Conservation (phyloP, 2,797 vertebrate species). For the Sus cebifrons region DNA sequence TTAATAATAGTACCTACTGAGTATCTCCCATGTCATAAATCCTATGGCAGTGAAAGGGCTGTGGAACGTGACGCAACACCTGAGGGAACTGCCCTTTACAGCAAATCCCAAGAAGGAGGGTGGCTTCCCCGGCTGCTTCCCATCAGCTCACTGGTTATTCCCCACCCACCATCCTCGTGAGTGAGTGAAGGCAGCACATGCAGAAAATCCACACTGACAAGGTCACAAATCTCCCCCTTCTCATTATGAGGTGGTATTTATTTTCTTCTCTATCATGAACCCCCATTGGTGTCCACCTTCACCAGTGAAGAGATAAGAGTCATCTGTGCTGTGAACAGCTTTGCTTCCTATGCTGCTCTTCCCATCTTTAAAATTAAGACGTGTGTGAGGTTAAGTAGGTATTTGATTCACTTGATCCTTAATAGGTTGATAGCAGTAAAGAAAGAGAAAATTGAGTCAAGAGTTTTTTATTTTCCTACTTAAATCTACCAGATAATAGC, state of each 20-base stretch:
- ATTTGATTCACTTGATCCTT: not conserved
- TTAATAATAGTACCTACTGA: not conserved
- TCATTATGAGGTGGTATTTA: too few relatives aligned
- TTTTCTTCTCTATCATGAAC: not conserved
- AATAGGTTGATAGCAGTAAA: not conserved
- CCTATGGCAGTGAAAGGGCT: not conserved
- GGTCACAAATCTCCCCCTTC: too few relatives aligned
- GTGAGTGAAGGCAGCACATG: not conserved
- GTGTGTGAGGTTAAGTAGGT: not conserved
- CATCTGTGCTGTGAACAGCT: not conserved
- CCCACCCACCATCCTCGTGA: too few relatives aligned
- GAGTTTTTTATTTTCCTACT: not conserved
- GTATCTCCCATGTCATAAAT: not conserved
- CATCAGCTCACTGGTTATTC: not conserved
- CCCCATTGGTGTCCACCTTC: not conserved
- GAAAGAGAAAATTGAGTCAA: not conserved
- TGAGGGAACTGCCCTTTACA: too few relatives aligned
- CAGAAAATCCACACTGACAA: not conserved
- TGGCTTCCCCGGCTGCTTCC: not conserved
- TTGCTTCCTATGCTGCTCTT: not conserved
- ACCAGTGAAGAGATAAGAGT: not conserved
- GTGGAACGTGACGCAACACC: not conserved
- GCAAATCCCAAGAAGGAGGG: not conserved
- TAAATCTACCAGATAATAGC: not conserved
- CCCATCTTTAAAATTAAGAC: constrained; percentile 6